Evolutionary conservation across 2,797 vertebrate species (phyloP).

Genomic region (Bovichtus variegatus): DNA sequence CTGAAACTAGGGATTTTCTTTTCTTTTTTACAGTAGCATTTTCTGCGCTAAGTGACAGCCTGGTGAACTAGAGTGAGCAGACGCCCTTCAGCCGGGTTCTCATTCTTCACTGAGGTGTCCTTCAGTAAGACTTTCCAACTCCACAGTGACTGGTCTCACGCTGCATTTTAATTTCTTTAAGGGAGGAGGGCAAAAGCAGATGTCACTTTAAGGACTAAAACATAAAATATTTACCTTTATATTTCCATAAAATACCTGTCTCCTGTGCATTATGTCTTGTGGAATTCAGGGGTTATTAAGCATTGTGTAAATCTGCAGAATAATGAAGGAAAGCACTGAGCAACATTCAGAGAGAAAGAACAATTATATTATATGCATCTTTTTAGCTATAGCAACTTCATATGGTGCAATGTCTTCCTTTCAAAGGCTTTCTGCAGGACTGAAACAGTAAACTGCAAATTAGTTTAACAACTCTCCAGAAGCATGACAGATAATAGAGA

Average conservation of each 20-base stretch:
- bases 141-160: not conserved
- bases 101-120: constrained; percentile 20
- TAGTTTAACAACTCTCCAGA: constrained; percentile 61
- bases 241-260: constrained; percentile 7
- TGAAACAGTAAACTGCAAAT: constrained; percentile 56
- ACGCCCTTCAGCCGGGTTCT: constrained; percentile 23
- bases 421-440: constrained; percentile 31
- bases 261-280: constrained; percentile 1
- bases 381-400: constrained; percentile 13
- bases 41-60: constrained; percentile 22
- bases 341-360: constrained; percentile 6
- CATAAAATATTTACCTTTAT: not conserved
- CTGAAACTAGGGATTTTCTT: constrained; percentile 23
- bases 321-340: not conserved
- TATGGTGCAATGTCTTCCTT: constrained; percentile 19
- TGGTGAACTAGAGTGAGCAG: constrained; percentile 4
- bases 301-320: not conserved
- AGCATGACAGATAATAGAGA: constrained; percentile 58
- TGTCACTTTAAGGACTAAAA: not conserved
- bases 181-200: not conserved
- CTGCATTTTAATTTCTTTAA: constrained; percentile 1
- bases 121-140: constrained; percentile 18
- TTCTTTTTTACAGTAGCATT: constrained; percentile 17
- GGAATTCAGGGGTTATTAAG: not conserved
- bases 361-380: constrained; percentile 13